A percentile compares a stretch with the other conserved stretches of the same genome.
Conservation (phyloP, 53 echinoderm and acorn worm species). For the Holothuria scabra region DNA sequence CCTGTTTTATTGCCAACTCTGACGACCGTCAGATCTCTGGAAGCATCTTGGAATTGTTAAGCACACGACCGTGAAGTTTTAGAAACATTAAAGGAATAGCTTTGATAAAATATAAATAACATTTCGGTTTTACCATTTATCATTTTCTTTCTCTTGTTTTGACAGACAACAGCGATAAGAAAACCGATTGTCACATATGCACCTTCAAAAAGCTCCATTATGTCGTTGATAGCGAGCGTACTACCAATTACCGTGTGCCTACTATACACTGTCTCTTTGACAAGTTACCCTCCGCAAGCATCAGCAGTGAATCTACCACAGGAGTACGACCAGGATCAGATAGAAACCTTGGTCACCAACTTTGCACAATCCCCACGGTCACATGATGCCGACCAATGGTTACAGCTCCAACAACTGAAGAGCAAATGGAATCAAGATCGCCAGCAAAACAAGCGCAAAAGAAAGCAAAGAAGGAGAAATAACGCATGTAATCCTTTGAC, state of each 20-base stretch:
- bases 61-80: too few species aligned
- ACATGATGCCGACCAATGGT: neutral
- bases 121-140: too few species aligned
- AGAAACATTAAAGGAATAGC: too few species aligned
- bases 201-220: too few species aligned
- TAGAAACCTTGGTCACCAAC: neutral
- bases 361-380: neutral
- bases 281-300: slow-evolving; percentile 17
- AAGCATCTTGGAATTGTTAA: too few species aligned
- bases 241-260: slow-evolving; percentile 20
- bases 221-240: too few species aligned
- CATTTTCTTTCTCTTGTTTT: too few species aligned
- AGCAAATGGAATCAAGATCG: neutral
- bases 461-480: neutral
- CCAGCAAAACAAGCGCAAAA: neutral
- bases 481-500: slow-evolving; percentile 4
- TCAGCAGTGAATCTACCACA: neutral
- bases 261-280: neutral
- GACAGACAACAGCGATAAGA: too few species aligned
- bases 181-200: too few species aligned
- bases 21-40: too few species aligned
- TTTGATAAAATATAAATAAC: too few species aligned
- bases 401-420: neutral
- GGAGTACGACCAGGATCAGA: slow-evolving; percentile 1
- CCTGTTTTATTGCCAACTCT: too few species aligned